phyloP scores from a whole-genome alignment of 2,888 invertebrate species.

The Papilio demoleus region DNA sequence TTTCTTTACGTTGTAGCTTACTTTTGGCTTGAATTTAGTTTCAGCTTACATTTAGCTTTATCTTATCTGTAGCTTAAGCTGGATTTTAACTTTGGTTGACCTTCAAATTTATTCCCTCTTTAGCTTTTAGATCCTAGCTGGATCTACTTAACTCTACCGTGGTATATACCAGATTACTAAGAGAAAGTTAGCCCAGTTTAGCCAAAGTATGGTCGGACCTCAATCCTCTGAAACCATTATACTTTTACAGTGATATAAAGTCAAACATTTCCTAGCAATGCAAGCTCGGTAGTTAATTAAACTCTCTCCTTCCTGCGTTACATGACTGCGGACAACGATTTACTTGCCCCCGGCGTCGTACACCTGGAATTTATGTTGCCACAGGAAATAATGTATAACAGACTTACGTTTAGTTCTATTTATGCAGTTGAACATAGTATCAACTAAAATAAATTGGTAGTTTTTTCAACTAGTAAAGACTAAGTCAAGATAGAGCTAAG shows the following conservation, averaged over 20 bases:
- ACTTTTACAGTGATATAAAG: background rate
- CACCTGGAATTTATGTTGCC: slow-evolving; percentile 16
- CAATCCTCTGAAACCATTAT: background rate
- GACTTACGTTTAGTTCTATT: slow-evolving; percentile 1
- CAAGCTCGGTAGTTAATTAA: slow-evolving; percentile 14
- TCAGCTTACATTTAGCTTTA: background rate
- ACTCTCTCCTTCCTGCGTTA: slow-evolving; percentile 4
- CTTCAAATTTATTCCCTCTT: background rate
- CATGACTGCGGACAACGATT: slow-evolving; percentile 11
- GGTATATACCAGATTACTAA: too few relatives aligned
- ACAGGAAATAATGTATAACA: slow-evolving; percentile 2
- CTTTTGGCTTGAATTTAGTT: background rate
- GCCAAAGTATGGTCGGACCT: background rate
- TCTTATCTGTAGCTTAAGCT: background rate
- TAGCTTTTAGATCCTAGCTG: too few relatives aligned
- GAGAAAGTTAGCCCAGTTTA: background rate
- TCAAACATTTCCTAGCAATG: background rate
- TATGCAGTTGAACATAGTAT: background rate
- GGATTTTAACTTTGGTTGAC: background rate
- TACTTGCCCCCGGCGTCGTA: slow-evolving; percentile 1
- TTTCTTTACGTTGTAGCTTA: too few relatives aligned
- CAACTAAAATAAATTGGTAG: too few relatives aligned
- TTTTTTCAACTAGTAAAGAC: too few relatives aligned
- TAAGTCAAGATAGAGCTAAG: too few relatives aligned
- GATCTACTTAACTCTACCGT: too few relatives aligned